These are phyloP conservation scores for Cirrhinus molitorella DNA, from an alignment of 2,797 vertebrate species.

Conservation along the genomic window DNA sequence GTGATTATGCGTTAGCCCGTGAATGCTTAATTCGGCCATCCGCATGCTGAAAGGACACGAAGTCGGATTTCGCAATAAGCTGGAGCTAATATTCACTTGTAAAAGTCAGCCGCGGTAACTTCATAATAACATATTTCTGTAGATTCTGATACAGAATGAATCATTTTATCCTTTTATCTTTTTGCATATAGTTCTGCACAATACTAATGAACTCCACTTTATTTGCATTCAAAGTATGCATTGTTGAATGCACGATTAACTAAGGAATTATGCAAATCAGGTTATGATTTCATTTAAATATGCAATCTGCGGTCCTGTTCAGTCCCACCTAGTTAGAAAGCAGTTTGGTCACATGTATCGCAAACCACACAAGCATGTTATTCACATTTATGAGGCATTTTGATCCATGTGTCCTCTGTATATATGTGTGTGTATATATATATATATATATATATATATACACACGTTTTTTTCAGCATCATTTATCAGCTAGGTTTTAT, in stretches of 20 bases:
- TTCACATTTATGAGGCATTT: background rate
- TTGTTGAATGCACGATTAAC: background rate
- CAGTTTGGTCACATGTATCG: background rate
- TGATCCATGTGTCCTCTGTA: background rate
- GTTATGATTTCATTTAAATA: background rate
- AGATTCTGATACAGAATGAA: background rate
- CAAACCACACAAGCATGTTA: background rate
- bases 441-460: no score
- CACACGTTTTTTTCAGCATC: no score
- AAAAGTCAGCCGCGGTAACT: slow-evolving; percentile 10
- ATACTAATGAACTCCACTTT: background rate
- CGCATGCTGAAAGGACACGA: background rate
- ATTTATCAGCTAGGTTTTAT: background rate
- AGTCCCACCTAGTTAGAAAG: background rate
- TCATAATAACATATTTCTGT: slow-evolving; percentile 11
- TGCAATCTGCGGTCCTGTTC: background rate
- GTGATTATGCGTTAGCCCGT: slow-evolving; percentile 9
- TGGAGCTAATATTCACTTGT: slow-evolving; percentile 37
- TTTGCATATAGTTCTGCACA: background rate
- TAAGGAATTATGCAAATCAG: slow-evolving; percentile 21
- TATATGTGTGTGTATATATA: no score
- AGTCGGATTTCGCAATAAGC: slow-evolving; percentile 33
- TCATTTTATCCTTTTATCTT: background rate
- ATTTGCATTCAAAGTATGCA: background rate
- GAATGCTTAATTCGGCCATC: slow-evolving; percentile 27